Percentiles rank a stretch among this genome's conserved stretches.
Conservation (phyloP, 2,113 vertebrate genomes). For the Tetrao urogallus region DNA sequence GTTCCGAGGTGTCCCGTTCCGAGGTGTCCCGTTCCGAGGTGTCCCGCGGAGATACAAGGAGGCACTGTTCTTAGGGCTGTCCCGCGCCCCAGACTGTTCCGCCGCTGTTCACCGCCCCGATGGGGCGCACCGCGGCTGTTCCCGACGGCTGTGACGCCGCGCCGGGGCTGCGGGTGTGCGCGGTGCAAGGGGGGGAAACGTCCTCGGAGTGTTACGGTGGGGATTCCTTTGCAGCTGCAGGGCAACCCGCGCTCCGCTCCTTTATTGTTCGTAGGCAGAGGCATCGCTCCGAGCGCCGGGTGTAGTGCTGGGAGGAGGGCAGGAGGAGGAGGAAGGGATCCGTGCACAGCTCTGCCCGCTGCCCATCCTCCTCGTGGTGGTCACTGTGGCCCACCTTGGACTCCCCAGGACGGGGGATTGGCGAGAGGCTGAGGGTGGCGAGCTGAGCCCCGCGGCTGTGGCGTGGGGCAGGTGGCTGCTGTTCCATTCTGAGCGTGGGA, state of each 20-base stretch:
- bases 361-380: not conserved
- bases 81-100: not conserved
- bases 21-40: no score
- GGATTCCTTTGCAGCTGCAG: not conserved
- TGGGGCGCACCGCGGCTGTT: not conserved
- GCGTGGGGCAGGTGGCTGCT: not conserved
- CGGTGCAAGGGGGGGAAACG: not conserved
- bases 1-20: no score
- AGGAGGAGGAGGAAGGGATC: not conserved
- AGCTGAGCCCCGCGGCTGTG: rapidly evolving
- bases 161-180: not conserved
- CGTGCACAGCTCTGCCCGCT: not conserved
- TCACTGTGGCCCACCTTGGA: not conserved
- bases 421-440: not conserved
- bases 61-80: no score
- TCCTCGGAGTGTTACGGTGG: not conserved
- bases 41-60: not conserved
- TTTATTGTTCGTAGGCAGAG: conserved; percentile 3
- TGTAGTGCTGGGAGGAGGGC: not conserved
- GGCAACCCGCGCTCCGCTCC: not conserved
- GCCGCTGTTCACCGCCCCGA: no score
- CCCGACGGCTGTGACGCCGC: not conserved
- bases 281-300: not conserved
- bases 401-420: not conserved
- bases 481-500: rapidly evolving